Percentiles rank a stretch among this genome's conserved stretches.
Conservation (phyloP, 2,888 invertebrate genomes). For the Phaonia tiefii region DNA sequence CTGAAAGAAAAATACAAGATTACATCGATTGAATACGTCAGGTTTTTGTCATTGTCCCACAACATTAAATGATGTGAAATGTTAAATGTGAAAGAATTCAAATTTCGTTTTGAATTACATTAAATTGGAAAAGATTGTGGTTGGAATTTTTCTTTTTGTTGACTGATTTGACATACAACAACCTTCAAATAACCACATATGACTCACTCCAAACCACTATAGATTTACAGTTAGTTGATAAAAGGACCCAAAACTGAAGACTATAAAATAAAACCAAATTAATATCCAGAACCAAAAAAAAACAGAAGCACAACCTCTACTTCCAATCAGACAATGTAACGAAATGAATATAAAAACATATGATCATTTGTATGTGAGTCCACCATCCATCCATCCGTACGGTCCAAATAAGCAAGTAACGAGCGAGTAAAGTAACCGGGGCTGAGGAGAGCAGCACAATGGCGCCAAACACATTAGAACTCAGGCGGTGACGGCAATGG, state of each 20-base stretch:
- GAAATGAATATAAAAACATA: not conserved
- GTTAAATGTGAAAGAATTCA: too few species aligned
- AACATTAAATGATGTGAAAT: too few species aligned
- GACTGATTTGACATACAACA: too few species aligned
- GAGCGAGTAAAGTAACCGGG: not conserved
- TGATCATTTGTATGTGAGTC: not conserved
- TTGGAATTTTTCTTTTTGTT: too few species aligned
- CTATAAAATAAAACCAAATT: not conserved
- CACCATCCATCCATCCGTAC: too few species aligned
- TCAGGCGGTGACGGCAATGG: constrained; percentile 40
- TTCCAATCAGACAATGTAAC: constrained; percentile 6
- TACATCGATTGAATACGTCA: too few species aligned
- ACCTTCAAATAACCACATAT: not conserved
- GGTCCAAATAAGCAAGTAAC: not conserved
- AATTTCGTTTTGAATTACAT: too few species aligned
- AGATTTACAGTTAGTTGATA: constrained; percentile 3
- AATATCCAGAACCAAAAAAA: not conserved
- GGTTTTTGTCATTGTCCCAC: too few species aligned
- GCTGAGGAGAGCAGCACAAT: not conserved
- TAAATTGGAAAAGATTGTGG: too few species aligned
- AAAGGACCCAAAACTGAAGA: constrained; percentile 5
- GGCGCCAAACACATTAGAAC: constrained; percentile 61
- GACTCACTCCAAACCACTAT: not conserved
- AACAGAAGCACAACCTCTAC: not conserved
- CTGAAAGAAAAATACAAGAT: too few species aligned